These are phyloP conservation scores for Streptopelia turtur DNA, from an alignment of 2,797 vertebrate genomes.

Conservation along the genomic window DNA sequence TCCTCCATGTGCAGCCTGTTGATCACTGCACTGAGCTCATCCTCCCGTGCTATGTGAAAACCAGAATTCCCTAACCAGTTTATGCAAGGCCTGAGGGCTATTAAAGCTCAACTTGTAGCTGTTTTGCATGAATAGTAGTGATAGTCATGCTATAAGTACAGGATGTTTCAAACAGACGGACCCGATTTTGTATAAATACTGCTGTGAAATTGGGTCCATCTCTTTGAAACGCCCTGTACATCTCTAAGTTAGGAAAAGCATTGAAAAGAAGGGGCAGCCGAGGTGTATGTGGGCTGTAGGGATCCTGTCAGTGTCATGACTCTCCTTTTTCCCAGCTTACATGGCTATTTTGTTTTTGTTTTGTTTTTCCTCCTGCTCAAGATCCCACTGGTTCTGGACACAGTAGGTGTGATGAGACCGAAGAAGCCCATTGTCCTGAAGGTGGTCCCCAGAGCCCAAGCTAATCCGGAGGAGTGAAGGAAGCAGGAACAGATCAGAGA, in stretches of 20 bases:
- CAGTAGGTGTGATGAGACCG: constrained; percentile 57
- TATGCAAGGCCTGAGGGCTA: not conserved
- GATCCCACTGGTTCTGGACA: constrained; percentile 79
- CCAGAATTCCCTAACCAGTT: not conserved
- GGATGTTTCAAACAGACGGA: no score
- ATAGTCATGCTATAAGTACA: not conserved
- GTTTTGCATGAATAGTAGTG: not conserved
- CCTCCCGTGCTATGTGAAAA: rapidly evolving
- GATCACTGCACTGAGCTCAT: not conserved
- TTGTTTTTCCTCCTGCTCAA: constrained; percentile 36
- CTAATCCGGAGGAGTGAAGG: not conserved
- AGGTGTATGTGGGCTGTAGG: not conserved
- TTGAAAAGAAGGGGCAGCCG: not conserved
- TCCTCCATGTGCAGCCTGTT: not conserved
- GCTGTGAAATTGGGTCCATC: no score
- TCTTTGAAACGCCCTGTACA: no score
- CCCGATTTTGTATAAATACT: no score
- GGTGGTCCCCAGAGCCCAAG: constrained; percentile 66
- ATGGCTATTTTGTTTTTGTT: not conserved
- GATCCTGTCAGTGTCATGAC: not conserved
- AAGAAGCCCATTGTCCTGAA: constrained; percentile 82
- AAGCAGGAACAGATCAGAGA: not conserved
- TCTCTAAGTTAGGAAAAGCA: not conserved
- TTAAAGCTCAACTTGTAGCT: not conserved
- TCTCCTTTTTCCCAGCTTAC: not conserved